phyloP scores from a whole-genome alignment of 2,888 invertebrate species.

The Tricholauxania praeusta region DNA sequence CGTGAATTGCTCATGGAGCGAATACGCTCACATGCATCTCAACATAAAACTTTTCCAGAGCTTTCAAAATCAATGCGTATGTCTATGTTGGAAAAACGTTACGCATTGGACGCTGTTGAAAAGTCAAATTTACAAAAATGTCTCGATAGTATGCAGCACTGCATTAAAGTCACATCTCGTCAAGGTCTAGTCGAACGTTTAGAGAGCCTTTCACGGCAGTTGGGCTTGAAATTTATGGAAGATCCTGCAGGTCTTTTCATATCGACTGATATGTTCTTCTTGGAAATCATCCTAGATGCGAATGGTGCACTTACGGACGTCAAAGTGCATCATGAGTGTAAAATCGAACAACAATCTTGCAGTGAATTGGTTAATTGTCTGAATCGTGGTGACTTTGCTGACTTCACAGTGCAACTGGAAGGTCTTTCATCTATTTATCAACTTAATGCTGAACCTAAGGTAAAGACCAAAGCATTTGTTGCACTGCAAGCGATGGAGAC shows the following conservation, averaged over 20 bases:
- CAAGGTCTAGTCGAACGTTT: conserved; percentile 93
- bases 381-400: conserved; percentile 87
- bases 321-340: conserved; percentile 91
- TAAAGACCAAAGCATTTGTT: conserved; percentile 93
- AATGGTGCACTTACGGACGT: conserved; percentile 90
- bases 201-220: conserved; percentile 89
- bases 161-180: conserved; percentile 91
- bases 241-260: conserved; percentile 88
- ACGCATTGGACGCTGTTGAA: conserved; percentile 87
- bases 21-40: conserved; percentile 87
- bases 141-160: conserved; percentile 91
- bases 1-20: conserved; percentile 93
- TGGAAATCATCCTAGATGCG: conserved; percentile 89
- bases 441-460: conserved; percentile 93
- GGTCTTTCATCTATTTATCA: conserved; percentile 92
- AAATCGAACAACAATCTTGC: conserved; percentile 85
- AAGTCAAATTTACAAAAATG: conserved; percentile 89
- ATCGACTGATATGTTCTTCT: conserved; percentile 96
- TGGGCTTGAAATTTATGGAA: conserved; percentile 90
- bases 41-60: conserved; percentile 85
- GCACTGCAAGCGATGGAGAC: conserved; percentile 92
- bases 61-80: conserved; percentile 89
- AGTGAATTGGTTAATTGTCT: conserved; percentile 88
- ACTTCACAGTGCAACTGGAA: conserved; percentile 93
- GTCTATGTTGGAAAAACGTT: conserved; percentile 90